These are phyloP conservation scores for Microtus oregoni DNA, from an alignment of 2,113 vertebrate species.

Conservation along the genomic window DNA sequence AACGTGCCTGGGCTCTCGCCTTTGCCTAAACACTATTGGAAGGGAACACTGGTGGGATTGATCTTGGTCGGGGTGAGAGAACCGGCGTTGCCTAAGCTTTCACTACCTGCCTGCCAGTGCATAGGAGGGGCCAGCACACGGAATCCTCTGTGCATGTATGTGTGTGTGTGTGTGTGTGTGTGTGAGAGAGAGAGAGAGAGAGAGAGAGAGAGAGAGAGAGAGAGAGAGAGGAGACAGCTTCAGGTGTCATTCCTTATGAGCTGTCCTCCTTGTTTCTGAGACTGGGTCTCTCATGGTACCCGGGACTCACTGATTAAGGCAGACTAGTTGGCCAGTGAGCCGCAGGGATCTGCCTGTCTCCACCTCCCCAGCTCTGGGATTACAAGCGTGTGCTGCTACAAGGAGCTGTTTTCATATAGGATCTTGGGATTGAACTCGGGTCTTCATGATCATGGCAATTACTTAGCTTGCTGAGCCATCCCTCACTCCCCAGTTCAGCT, in stretches of 20 bases:
- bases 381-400: too few relatives aligned
- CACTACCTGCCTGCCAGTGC: not conserved
- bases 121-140: too few relatives aligned
- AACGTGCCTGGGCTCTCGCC: not conserved
- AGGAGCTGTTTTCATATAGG: not conserved
- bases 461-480: not conserved
- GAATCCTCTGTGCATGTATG: too few relatives aligned
- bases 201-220: too few relatives aligned
- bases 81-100: rapidly evolving
- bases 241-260: not conserved
- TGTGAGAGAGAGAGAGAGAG: too few relatives aligned
- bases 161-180: not conserved
- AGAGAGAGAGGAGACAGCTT: not conserved
- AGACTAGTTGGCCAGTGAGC: not conserved
- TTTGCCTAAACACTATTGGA: too few relatives aligned
- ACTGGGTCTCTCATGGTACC: not conserved
- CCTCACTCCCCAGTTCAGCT: not conserved
- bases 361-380: not conserved
- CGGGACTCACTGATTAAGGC: not conserved
- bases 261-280: not conserved
- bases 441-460: not conserved
- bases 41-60: not conserved
- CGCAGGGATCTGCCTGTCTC: not conserved
- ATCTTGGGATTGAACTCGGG: not conserved
- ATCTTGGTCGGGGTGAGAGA: not conserved